phyloP scores from a whole-genome alignment of 1,140 invertebrate genomes.

The Cheumatopsyche charites region DNA sequence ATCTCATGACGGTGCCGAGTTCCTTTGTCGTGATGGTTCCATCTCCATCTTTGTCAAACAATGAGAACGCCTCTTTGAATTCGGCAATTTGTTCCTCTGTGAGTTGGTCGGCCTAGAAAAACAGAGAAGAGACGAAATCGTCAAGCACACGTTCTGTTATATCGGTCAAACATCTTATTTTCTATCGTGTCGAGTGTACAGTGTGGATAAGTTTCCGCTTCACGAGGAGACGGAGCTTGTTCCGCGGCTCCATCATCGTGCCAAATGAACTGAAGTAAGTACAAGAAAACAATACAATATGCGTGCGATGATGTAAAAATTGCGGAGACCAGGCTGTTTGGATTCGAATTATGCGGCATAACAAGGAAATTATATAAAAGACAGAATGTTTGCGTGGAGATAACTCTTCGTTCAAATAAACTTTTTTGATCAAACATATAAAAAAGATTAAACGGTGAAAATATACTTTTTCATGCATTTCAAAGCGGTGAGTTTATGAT shows the following conservation, averaged over 20 bases:
- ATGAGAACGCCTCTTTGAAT: slow-evolving; percentile 99
- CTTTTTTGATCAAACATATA: too few species aligned
- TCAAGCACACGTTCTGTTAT: background rate
- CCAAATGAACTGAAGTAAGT: slow-evolving; percentile 1
- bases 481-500: too few species aligned
- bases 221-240: background rate
- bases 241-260: background rate
- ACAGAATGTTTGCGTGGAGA: too few species aligned
- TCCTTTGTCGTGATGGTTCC: slow-evolving; percentile 99
- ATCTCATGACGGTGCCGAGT: slow-evolving; percentile 98
- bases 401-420: too few species aligned
- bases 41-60: slow-evolving; percentile 99
- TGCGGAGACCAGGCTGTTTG: too few species aligned
- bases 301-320: too few species aligned
- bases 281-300: too few species aligned
- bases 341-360: too few species aligned
- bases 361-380: too few species aligned
- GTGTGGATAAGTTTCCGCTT: background rate
- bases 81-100: slow-evolving; percentile 98
- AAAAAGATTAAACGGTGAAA: too few species aligned
- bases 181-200: background rate
- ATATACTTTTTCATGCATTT: too few species aligned
- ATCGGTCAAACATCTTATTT: too few species aligned
- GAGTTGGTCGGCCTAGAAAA: slow-evolving; percentile 90
- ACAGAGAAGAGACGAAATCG: background rate